Evolutionary conservation across 2,797 vertebrate species (phyloP).

Genomic region (Margarornis squamiger): DNA sequence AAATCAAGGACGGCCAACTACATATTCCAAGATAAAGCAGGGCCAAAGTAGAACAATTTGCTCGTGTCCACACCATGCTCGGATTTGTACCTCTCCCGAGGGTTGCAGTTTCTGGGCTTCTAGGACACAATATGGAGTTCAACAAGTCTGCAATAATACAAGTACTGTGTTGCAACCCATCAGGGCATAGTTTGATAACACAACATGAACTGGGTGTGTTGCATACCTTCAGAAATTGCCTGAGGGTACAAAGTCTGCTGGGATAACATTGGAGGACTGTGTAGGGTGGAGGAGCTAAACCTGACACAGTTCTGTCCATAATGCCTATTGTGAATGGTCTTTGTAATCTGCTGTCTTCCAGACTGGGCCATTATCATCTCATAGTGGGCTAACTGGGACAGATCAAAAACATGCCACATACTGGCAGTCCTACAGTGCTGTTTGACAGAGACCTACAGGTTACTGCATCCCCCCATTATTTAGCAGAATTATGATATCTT

Average conservation of each 20-base stretch:
- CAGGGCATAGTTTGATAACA: neutral
- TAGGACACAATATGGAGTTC: neutral
- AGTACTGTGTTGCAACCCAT: neutral
- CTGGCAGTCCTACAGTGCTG: neutral
- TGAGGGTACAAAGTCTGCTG: constrained; percentile 3
- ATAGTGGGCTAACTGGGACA: neutral
- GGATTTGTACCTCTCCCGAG: neutral
- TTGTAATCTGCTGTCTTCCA: neutral
- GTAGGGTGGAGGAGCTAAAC: neutral
- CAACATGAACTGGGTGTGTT: neutral
- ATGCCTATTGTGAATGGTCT: neutral
- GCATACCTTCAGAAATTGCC: neutral
- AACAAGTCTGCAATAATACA: neutral
- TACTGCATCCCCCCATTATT: neutral
- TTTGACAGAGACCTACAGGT: neutral
- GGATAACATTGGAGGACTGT: neutral
- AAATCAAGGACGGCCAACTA: neutral
- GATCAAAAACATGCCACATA: neutral
- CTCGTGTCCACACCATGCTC: neutral
- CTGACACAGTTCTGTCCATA: neutral
- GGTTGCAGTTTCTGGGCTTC: neutral
- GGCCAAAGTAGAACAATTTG: neutral
- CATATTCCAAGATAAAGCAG: neutral
- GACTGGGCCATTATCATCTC: neutral
- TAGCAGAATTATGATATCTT: neutral